phyloP scores from a whole-genome alignment of 2,113 vertebrate species.

The Hemichromis elongatus region DNA sequence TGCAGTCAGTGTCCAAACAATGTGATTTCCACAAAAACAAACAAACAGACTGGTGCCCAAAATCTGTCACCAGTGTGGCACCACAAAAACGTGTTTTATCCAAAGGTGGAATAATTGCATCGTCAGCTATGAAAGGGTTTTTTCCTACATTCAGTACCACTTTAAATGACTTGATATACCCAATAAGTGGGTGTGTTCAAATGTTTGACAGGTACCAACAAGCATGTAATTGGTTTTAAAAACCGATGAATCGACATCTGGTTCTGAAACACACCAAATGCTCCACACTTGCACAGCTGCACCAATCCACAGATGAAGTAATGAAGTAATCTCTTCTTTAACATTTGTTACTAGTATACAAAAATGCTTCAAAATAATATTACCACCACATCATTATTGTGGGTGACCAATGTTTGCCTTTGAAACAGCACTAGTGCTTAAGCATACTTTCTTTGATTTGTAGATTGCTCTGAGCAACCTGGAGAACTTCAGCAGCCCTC shows the following conservation, averaged over 20 bases:
- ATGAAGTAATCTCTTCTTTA: not conserved
- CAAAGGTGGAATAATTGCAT: not conserved
- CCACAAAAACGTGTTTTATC: not conserved
- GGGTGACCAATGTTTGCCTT: not conserved
- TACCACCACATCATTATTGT: not conserved
- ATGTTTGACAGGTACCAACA: not conserved
- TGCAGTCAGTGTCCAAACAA: not conserved
- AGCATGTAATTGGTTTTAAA: not conserved
- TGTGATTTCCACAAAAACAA: not conserved
- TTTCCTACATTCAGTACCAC: not conserved
- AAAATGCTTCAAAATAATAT: not conserved
- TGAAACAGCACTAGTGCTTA: not conserved
- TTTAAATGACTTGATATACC: not conserved
- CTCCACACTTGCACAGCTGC: not conserved
- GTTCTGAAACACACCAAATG: not conserved
- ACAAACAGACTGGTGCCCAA: not conserved
- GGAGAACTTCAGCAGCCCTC: not conserved
- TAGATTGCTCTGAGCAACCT: not conserved
- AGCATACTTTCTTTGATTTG: not conserved
- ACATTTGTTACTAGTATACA: not conserved
- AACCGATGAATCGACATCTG: not conserved
- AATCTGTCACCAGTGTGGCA: not conserved
- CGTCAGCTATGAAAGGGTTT: not conserved
- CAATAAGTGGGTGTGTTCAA: not conserved
- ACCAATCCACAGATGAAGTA: not conserved